Percentiles rank a stretch among this genome's conserved stretches.
Conservation (phyloP, 1,140 invertebrate species). For the Nomia melanderi region DNA sequence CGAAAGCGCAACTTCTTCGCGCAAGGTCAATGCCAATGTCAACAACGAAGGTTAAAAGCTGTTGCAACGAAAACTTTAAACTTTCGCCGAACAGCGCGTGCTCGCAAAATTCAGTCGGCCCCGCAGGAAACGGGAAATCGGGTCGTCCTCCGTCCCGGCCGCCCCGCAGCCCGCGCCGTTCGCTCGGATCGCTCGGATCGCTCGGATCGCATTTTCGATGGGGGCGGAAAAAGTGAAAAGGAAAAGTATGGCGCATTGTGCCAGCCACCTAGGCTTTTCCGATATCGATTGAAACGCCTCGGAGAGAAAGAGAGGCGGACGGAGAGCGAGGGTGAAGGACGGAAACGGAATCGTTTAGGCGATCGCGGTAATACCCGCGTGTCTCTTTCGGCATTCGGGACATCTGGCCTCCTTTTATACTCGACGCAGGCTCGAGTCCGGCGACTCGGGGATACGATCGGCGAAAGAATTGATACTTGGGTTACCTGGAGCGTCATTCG, state of each 20-base stretch:
- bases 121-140: too few relatives aligned
- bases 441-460: not conserved
- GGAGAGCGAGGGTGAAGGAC: slow-evolving; percentile 7
- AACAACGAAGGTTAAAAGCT: slow-evolving; percentile 39
- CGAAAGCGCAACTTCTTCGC: slow-evolving; percentile 18
- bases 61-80: slow-evolving; percentile 8
- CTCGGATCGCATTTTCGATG: not conserved
- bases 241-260: not conserved
- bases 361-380: not conserved
- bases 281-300: slow-evolving; percentile 25
- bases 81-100: not conserved
- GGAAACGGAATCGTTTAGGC: slow-evolving; percentile 13
- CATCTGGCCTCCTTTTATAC: slow-evolving; percentile 18
- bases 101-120: not conserved
- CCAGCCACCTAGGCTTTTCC: too few relatives aligned
- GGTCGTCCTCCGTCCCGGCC: too few relatives aligned
- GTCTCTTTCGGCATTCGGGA: slow-evolving; percentile 1
- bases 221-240: not conserved
- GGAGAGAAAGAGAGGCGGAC: too few relatives aligned
- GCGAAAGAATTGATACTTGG: slow-evolving; percentile 36
- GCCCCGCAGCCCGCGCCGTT: not conserved
- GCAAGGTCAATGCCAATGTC: slow-evolving; percentile 49
- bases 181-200: not conserved
- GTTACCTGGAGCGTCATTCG: slow-evolving; percentile 25
- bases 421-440: slow-evolving; percentile 11